Conservation (phyloP, 1,140 invertebrate species). For the Drosophila paulistorum region DNA sequence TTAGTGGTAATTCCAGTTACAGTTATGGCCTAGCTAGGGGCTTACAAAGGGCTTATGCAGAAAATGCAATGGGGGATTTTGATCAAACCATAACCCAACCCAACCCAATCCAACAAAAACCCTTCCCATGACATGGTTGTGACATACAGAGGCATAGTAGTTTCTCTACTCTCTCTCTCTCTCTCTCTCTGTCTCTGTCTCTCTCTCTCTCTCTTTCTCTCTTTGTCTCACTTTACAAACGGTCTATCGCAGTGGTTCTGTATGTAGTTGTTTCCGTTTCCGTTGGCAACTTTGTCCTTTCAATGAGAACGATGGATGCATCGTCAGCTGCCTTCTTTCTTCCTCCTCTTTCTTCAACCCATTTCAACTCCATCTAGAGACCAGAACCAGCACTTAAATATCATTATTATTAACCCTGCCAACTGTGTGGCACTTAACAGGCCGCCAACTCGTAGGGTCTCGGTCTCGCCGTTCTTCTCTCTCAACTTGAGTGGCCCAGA, state of each 20-base stretch:
- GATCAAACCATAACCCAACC: conserved; percentile 12
- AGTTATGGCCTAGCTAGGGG: conserved; percentile 58
- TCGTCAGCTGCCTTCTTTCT: conserved; percentile 6
- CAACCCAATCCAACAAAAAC: background rate
- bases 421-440: conserved; percentile 59
- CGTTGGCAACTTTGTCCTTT: conserved; percentile 76
- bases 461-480: conserved; percentile 18
- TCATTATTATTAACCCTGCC: conserved; percentile 77
- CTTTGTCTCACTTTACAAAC: background rate
- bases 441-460: conserved; percentile 39
- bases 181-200: background rate
- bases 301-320: conserved; percentile 32
- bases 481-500: conserved; percentile 56
- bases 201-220: background rate
- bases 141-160: conserved; percentile 17
- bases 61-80: background rate
- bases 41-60: conserved; percentile 59
- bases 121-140: background rate
- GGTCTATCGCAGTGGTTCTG: conserved; percentile 30
- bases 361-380: background rate
- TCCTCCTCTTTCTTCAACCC: background rate
- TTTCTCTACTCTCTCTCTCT: background rate
- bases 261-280: conserved; percentile 74
- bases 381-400: conserved; percentile 62
- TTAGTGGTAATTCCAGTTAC: conserved; percentile 72